Base-by-base conservation (phyloP, 2,113 vertebrate genomes). In the Xenus cinereus region DNA sequence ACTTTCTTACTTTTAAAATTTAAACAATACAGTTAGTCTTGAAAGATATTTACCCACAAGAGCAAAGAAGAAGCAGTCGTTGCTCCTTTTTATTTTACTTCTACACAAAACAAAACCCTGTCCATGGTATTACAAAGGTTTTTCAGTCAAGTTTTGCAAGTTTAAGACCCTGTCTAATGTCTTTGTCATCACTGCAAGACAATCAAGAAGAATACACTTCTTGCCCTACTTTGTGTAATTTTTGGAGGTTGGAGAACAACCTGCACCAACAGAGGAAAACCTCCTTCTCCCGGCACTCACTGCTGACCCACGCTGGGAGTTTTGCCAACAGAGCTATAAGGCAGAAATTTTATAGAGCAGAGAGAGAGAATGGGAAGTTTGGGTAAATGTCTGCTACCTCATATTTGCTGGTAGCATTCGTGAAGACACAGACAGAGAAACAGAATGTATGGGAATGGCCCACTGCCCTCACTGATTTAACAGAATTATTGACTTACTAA, bases 401-500 rank as follows among this genome's bases (percentile, higher is more conserved):
- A 1, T 51, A 41, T 24, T 35, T 74, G 24, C 45, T 62, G 23
- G 26, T 9, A 69, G n/a, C 12, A 41, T 37, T 62, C 33, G 20
- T 20, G 22, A 90, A 84, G 43, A 46, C 9, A 53, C 10, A 86
- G 14, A 48, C 6, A 60, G 9, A 5, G 33, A 87, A 75, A 85
- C 1, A 32, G 48, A 73, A 41, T 1, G 6, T 6, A 53, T 1
- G 0, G 22, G 24, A 83, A 80, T 4, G 3, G 27, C 27, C 7
- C 35, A n/a, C 11, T 22, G 7, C 21, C 20, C 48, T 59, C 27
- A 69, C 4, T 8, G 14, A 66, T 48, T 53, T 48, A 76, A 67
- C 5, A 72, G 20, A 41, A 62, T n/a, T 46, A 59, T 1, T 67
- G n/a, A 46, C 46, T 67, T 46, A 35, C 4, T 37, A 62, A 74